Percentiles rank a stretch among this genome's conserved stretches.
phyloP scores from a whole-genome alignment of 1,140 invertebrate genomes.

The Colletes latitarsis region DNA sequence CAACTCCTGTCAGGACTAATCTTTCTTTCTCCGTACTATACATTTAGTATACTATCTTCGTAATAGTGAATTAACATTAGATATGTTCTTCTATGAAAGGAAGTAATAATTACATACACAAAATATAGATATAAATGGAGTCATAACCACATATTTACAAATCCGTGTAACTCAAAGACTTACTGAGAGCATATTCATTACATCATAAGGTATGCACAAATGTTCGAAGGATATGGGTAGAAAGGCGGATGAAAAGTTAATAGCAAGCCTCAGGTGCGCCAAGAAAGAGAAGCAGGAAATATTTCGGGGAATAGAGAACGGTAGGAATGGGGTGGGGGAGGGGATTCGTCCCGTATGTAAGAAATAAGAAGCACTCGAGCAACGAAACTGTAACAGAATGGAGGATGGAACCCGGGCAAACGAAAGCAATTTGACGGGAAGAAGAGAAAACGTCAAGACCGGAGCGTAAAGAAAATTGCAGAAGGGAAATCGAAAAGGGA shows the following conservation, averaged over 20 bases:
- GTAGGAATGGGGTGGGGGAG: no score
- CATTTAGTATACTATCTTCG: no score
- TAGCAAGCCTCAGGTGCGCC: constrained; percentile 1
- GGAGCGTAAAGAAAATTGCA: constrained; percentile 28
- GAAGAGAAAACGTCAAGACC: not conserved
- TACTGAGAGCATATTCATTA: no score
- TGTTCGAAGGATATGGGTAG: not conserved
- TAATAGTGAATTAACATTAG: no score
- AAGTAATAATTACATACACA: no score
- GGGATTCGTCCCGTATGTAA: not conserved
- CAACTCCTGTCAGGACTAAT: no score
- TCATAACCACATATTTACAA: no score
- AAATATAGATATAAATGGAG: no score
- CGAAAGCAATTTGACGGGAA: constrained; percentile 1
- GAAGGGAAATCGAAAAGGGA: constrained; percentile 21
- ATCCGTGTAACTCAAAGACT: no score
- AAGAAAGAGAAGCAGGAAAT: not conserved
- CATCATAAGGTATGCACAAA: not conserved
- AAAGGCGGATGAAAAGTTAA: constrained; percentile 15
- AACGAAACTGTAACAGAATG: constrained; percentile 16
- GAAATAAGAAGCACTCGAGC: constrained; percentile 11
- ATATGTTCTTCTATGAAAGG: no score
- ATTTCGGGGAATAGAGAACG: not conserved
- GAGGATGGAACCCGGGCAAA: constrained; percentile 22
- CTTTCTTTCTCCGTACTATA: no score